phyloP scores from a whole-genome alignment of 1,140 invertebrate genomes.

The Macrotrachela quadricornifera region DNA sequence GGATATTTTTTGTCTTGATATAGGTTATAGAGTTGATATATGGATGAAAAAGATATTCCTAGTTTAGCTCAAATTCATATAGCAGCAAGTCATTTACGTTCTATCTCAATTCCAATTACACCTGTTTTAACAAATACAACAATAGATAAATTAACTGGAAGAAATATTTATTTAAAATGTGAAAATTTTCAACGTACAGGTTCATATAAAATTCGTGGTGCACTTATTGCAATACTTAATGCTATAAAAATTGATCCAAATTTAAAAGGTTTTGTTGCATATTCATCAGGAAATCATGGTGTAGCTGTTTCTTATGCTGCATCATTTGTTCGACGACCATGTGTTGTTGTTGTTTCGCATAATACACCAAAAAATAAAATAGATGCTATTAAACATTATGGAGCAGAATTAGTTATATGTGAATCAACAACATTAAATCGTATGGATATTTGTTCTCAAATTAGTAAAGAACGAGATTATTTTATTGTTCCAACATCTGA shows the following conservation, averaged over 20 bases:
- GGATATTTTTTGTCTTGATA: too few species aligned
- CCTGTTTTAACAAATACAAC: too few species aligned
- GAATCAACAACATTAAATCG: constrained; percentile 15
- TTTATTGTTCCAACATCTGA: constrained; percentile 26
- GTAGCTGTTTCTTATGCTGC: constrained; percentile 30
- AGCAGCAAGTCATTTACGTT: too few species aligned
- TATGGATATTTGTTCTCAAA: constrained; percentile 14
- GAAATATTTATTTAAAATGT: constrained; percentile 19
- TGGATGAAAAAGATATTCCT: too few species aligned
- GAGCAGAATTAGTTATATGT: constrained; percentile 26
- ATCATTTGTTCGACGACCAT: constrained; percentile 16
- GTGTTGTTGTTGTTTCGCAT: constrained; percentile 28
- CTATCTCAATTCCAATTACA: too few species aligned
- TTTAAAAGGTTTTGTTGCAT: constrained; percentile 18
- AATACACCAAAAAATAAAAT: constrained; percentile 24
- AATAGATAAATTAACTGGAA: too few species aligned
- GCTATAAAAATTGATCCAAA: neutral
- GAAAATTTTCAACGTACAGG: constrained; percentile 28
- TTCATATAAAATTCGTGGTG: constrained; percentile 25
- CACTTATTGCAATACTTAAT: constrained; percentile 19
- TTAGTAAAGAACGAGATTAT: constrained; percentile 12
- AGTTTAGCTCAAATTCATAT: too few species aligned
- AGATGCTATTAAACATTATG: constrained; percentile 27
- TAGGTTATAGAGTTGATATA: too few species aligned
- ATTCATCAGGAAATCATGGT: constrained; percentile 34